A percentile compares a stretch with the other conserved stretches of the same genome.
Conservation (phyloP, 2,113 vertebrate genomes). For the Otocyon megalotis region DNA sequence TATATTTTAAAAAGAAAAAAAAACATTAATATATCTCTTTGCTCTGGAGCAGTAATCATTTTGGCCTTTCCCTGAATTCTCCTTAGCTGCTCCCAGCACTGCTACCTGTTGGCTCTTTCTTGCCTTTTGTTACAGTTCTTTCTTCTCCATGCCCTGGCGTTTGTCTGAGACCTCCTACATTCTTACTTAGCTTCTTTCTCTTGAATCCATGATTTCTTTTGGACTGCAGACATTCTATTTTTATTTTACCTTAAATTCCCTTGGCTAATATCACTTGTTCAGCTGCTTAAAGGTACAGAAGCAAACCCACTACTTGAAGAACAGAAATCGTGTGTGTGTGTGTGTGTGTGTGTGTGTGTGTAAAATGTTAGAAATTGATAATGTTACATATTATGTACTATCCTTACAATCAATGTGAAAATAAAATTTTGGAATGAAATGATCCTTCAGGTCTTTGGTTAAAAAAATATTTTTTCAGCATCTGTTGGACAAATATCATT, state of each 20-base stretch:
- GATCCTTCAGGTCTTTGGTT: background rate
- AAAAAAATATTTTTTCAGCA: background rate
- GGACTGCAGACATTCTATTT: conserved; percentile 46
- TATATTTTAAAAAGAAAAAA: background rate
- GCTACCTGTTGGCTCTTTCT: background rate
- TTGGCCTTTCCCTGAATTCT: background rate
- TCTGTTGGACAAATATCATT: background rate
- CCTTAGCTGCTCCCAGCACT: background rate
- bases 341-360: background rate
- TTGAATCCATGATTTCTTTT: conserved; percentile 27
- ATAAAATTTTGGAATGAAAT: background rate
- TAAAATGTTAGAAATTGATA: background rate
- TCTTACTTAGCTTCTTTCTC: conserved; percentile 14
- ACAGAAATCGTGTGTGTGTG: background rate
- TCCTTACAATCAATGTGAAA: background rate
- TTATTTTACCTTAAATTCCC: conserved; percentile 62
- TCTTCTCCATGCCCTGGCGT: conserved; percentile 6
- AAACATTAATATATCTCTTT: background rate
- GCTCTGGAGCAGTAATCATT: background rate
- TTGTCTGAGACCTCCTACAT: conserved; percentile 35
- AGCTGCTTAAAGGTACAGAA: background rate
- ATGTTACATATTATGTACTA: background rate
- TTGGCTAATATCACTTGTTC: background rate
- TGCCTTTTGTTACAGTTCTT: conserved; percentile 51
- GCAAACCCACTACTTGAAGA: background rate